phyloP scores from a whole-genome alignment of 2,113 vertebrate species.

The Microtus montanus region DNA sequence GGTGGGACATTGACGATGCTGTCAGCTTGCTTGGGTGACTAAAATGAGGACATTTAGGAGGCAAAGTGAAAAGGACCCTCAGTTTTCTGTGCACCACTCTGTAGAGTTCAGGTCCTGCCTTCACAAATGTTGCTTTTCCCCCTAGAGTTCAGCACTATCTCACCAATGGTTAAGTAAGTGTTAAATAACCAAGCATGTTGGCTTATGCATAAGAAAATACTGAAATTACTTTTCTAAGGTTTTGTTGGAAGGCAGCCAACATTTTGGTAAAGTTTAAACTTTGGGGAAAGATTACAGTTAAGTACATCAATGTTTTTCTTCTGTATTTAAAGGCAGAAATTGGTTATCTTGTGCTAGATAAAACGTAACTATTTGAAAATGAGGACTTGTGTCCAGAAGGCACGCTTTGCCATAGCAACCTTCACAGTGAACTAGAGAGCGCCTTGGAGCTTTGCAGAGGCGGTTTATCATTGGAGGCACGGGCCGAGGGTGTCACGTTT shows the following conservation, averaged over 20 bases:
- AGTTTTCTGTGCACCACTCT: neutral
- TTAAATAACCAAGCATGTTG: too few relatives aligned
- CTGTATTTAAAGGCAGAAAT: constrained; percentile 68
- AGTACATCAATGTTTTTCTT: constrained; percentile 57
- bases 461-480: constrained; percentile 85
- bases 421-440: constrained; percentile 79
- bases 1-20: neutral
- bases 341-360: constrained; percentile 72
- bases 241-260: constrained; percentile 38
- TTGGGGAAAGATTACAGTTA: constrained; percentile 45
- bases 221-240: neutral
- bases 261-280: constrained; percentile 64
- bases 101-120: neutral
- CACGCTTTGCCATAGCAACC: constrained; percentile 84
- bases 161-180: too few relatives aligned
- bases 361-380: constrained; percentile 75
- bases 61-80: neutral
- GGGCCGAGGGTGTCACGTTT: constrained; percentile 82
- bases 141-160: too few relatives aligned
- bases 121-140: neutral
- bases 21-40: neutral
- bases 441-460: constrained; percentile 73
- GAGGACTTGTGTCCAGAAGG: constrained; percentile 71
- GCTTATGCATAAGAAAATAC: neutral
- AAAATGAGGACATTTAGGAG: neutral